These are phyloP conservation scores for Globodera rostochiensis DNA, from an alignment of 1,140 invertebrate genomes.

Conservation along the genomic window DNA sequence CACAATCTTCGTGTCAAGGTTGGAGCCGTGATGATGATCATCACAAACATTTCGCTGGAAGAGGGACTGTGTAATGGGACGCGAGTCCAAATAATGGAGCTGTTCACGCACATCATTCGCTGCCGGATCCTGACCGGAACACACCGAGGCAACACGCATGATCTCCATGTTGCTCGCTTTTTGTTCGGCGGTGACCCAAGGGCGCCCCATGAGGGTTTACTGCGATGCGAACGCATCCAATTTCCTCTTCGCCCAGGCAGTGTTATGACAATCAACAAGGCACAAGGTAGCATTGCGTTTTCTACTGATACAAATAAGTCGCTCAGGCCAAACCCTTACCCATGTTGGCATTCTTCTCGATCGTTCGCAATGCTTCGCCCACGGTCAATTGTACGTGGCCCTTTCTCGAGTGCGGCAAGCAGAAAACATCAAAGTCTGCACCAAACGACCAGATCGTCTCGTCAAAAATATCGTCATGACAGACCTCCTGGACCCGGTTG, in stretches of 20 bases:
- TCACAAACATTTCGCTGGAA: neutral
- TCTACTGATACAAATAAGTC: too few species aligned
- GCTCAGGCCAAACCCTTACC: neutral
- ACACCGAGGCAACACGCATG: neutral
- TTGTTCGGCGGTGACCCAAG: neutral
- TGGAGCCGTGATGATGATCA: constrained; percentile 6
- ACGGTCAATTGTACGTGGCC: neutral
- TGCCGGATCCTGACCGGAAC: neutral
- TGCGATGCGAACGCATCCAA: neutral
- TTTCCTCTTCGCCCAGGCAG: constrained; percentile 2
- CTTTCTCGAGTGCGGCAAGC: neutral
- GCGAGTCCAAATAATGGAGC: neutral
- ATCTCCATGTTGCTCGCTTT: neutral
- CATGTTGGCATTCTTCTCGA: neutral
- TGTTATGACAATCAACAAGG: constrained; percentile 17
- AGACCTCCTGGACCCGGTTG: neutral
- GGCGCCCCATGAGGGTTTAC: neutral
- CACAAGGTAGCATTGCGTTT: neutral
- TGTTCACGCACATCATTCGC: neutral
- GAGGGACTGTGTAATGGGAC: constrained; percentile 1
- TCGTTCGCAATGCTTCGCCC: neutral
- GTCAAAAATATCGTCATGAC: neutral
- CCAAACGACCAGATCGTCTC: neutral
- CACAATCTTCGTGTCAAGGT: neutral
- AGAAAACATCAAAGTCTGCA: too few species aligned